A percentile compares a stretch with the other conserved stretches of the same genome.
These are phyloP conservation scores for Chironomus tentans DNA, from an alignment of 2,888 invertebrate species.

Conservation along the genomic window DNA sequence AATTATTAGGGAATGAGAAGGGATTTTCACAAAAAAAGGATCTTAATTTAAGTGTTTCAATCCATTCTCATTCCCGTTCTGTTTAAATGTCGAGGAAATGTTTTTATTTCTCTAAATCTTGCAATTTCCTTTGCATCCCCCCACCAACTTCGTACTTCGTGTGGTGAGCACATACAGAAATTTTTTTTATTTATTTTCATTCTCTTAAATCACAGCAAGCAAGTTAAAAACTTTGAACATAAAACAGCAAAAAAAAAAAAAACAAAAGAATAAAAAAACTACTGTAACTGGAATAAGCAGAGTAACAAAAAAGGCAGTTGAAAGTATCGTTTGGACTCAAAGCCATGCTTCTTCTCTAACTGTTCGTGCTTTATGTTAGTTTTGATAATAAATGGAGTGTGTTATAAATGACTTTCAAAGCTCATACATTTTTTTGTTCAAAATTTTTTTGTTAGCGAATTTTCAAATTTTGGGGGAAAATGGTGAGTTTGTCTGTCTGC, in stretches of 20 bases:
- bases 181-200: too few relatives aligned
- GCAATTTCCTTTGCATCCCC: neutral
- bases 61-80: neutral
- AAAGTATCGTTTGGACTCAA: neutral
- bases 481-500: too few relatives aligned
- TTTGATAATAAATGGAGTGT: slow-evolving; percentile 23
- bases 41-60: neutral
- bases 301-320: neutral
- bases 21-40: neutral
- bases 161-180: neutral
- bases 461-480: too few relatives aligned
- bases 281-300: too few relatives aligned
- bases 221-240: neutral
- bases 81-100: neutral
- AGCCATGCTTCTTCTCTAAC: neutral
- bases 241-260: neutral
- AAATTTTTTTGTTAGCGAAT: too few relatives aligned
- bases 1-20: neutral
- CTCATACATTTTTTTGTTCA: neutral
- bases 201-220: neutral
- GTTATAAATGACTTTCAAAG: slow-evolving; percentile 13
- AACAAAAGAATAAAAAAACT: neutral
- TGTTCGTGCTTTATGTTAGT: neutral
- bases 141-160: neutral
- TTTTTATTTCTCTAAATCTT: neutral